A percentile compares a stretch with the other conserved stretches of the same genome.
Evolutionary conservation across 2,113 vertebrate genomes (phyloP).

Genomic region (Hymenochirus boettgeri): DNA sequence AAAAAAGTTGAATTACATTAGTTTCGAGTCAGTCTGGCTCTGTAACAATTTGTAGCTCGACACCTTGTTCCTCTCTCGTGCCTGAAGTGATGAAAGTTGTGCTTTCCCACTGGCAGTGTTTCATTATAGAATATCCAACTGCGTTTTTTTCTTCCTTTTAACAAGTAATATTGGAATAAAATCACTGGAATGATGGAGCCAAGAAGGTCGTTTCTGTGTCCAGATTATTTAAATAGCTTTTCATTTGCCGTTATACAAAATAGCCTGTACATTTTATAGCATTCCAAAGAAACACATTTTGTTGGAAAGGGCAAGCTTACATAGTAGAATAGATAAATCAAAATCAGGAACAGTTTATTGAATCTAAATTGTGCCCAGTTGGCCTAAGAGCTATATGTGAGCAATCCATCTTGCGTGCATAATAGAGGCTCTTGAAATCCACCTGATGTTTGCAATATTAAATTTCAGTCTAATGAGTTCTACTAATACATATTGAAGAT

Average conservation of each 20-base stretch:
- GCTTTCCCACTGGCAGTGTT: slow-evolving; percentile 16
- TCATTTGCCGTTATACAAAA: slow-evolving; percentile 45
- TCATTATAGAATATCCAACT: slow-evolving; percentile 13
- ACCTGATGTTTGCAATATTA: slow-evolving; percentile 98
- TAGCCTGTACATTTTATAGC: slow-evolving; percentile 42
- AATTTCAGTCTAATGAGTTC: slow-evolving; percentile 95
- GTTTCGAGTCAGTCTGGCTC: background rate
- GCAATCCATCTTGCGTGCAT: slow-evolving; percentile 92
- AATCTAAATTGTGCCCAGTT: slow-evolving; percentile 94
- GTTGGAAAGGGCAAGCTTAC: slow-evolving; percentile 77
- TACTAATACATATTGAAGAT: slow-evolving; percentile 92
- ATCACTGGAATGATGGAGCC: background rate
- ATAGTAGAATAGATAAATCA: slow-evolving; percentile 90
- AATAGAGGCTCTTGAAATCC: slow-evolving; percentile 91
- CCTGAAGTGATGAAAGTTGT: slow-evolving; percentile 14
- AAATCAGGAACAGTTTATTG: slow-evolving; percentile 90
- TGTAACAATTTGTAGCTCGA: background rate
- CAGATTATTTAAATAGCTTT: slow-evolving; percentile 25
- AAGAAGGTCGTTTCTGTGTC: slow-evolving; percentile 14
- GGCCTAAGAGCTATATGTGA: slow-evolving; percentile 80
- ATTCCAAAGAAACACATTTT: slow-evolving; percentile 66
- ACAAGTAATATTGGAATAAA: slow-evolving; percentile 11
- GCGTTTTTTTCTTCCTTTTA: background rate
- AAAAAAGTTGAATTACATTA: background rate
- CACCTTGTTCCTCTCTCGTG: background rate